These are phyloP conservation scores for Eupithecia insigniata DNA, from an alignment of 2,888 invertebrate genomes.

Conservation along the genomic window DNA sequence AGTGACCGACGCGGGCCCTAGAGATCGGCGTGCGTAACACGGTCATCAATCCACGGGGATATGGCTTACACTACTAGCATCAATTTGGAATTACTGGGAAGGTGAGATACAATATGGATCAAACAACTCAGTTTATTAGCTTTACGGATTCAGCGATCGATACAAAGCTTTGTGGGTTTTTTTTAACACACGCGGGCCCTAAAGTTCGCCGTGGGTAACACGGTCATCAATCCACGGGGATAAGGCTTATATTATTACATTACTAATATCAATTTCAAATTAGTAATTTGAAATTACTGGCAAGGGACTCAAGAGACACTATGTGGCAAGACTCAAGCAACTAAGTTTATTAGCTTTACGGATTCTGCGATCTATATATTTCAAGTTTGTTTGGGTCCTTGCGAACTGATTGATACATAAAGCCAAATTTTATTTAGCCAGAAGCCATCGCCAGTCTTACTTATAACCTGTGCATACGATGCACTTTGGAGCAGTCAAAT, in stretches of 20 bases:
- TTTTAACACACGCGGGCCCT: constrained; percentile 45
- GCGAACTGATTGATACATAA: not conserved
- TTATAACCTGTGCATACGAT: too few relatives aligned
- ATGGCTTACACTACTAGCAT: constrained; percentile 18
- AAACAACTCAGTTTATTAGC: not conserved
- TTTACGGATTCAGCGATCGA: not conserved
- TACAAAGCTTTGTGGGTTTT: not conserved
- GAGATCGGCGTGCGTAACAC: constrained; percentile 52
- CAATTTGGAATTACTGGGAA: not conserved
- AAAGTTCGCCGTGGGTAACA: constrained; percentile 51
- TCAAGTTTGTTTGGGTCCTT: too few relatives aligned
- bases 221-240: constrained; percentile 43
- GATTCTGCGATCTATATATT: not conserved
- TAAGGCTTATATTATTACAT: constrained; percentile 24
- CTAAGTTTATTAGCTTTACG: not conserved
- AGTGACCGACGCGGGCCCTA: constrained; percentile 50
- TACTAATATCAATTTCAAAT: not conserved
- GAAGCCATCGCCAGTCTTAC: not conserved
- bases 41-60: constrained; percentile 42
- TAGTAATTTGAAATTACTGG: not conserved
- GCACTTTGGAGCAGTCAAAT: not conserved
- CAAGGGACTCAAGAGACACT: not conserved
- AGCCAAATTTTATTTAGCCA: not conserved
- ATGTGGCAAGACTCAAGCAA: not conserved
- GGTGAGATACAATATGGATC: not conserved